Evolutionary conservation across 2,888 invertebrate species (phyloP), one percentile per base, ranked within the genome.

Genomic region (Cremastobaeus sp.): DNA sequence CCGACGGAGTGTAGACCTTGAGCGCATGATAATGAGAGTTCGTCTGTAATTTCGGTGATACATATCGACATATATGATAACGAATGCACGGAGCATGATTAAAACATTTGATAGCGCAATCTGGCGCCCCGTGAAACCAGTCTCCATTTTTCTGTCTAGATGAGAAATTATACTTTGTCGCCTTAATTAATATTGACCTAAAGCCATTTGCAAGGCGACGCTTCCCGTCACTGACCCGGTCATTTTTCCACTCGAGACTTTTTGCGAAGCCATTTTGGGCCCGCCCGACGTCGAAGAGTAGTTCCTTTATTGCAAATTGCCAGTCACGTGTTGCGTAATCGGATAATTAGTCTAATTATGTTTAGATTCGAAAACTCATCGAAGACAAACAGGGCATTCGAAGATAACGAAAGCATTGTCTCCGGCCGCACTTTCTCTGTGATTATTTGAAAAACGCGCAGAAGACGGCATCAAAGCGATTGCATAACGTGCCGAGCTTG

Each of bases 21-120:
- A 74, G 69, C 74, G 57, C 57, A 74, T 68, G 64, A 74, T 74
- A 72, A 72, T 72, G 72, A 72, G 72, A 72, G 59, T 66, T 66
- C 66, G 72, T 72, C 72, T 66, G 66, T 72, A 66, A 72, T 72
- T 72, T 72, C 35, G 72, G 72, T 59, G 72, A 66, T 66, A 55
- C 72, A 54, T 72, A 72, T 72, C 72, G 60, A 72, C 66, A 47
- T 30, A 34, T 66, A 66, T 48, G 66, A 62, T 68, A 68, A 62
- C 66, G 45, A 57, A 54, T 59, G 47, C 60, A 55, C 54, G 62
- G 47, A 37, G 25, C 52, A 43, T 37, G 52, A 60, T 60, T 69
- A 21, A 54, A 52, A 69, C 35, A 54, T 68, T 59, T 37, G 71
- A 59, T 64, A 59, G 50, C 50, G 11, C 50, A 37, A 59, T 65